Base-by-base conservation (phyloP, 2,113 vertebrate genomes). In the Callospermophilus lateralis region DNA sequence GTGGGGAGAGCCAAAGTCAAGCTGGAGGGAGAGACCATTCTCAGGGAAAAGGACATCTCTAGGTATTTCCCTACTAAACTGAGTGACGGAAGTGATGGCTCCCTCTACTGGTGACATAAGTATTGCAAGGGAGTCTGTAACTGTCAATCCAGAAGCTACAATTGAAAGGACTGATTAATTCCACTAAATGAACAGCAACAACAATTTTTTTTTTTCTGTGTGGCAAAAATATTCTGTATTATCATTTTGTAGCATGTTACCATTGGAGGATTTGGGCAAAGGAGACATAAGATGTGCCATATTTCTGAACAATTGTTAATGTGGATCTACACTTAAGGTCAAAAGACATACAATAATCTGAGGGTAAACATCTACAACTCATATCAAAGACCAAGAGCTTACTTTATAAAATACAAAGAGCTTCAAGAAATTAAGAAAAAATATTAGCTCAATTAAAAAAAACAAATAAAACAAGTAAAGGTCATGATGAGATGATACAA, bases 81-180 rank as follows among this genome's bases (percentile, higher is more conserved):
- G 28, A 53, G 34, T 86, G 74, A 30, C 26, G 19, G n/a, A 55
- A 22, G 32, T 63, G 37, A 20, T 17, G 58, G 48, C 92, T 72
- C 76, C 26, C 86, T 93, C 89, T 88, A 94, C 61, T 79, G 89
- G 61, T 48, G 19, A 78, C 15, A 76, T 6, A 83, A 42, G 74
- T 61, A 67, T 84, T 89, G 42, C 65, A 93, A 89, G 73, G 24
- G 22, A 3, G 1, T n/a, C 37, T 34, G 7, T 32, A 77, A 58
- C 2, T 65, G 32, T 86, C 77, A 79, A 83, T 20, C 37, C 89
- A 88, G 84, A 84, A 79, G 32, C 37, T n/a, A 32, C 88, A 74
- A 92, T 45, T 74, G 67, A 79, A 83, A 86, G 61, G 19, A 55
- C 39, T 28, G 19, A 28, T 45, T n/a, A 30, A 85, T 78, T 42